These are phyloP conservation scores for Barypeithes pellucidus DNA, from an alignment of 2,888 invertebrate genomes.

Conservation along the genomic window DNA sequence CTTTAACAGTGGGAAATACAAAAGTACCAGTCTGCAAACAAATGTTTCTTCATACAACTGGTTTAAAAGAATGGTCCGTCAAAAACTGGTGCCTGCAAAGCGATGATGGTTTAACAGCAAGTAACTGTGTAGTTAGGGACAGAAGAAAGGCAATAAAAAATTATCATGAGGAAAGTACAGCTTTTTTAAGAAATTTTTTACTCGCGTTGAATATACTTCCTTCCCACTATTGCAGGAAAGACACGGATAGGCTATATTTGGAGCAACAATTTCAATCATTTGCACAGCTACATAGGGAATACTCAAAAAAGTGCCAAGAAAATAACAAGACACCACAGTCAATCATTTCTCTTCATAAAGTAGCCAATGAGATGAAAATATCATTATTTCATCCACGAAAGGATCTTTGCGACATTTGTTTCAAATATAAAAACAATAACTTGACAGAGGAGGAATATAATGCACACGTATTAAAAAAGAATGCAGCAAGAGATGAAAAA, in stretches of 20 bases:
- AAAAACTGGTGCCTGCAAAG: conserved; percentile 32
- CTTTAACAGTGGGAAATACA: conserved; percentile 26
- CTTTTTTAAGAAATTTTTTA: conserved; percentile 47
- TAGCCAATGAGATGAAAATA: conserved; percentile 9
- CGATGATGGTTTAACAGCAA: not conserved
- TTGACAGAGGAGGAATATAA: conserved; percentile 16
- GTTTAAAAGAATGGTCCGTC: conserved; percentile 38
- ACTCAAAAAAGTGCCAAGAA: conserved; percentile 6
- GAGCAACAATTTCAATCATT: conserved; percentile 55
- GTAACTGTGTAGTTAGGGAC: not conserved
- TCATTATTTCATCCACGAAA: conserved; percentile 18
- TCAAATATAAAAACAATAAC: conserved; percentile 20
- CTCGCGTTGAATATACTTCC: conserved; percentile 55
- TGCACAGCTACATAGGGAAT: conserved; percentile 36
- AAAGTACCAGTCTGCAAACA: conserved; percentile 40
- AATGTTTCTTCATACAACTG: conserved; percentile 43
- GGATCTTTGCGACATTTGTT: conserved; percentile 25
- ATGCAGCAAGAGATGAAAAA: conserved; percentile 15
- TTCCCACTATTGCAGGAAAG: conserved; percentile 57
- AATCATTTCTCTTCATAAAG: not conserved
- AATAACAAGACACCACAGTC: not conserved
- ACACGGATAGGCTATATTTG: conserved; percentile 55
- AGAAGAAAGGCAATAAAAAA: not conserved
- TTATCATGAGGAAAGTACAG: not conserved
- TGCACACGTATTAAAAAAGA: conserved; percentile 8